Conservation (phyloP, 1,140 invertebrate genomes). For the Pseudomyrmex cubaensis region DNA sequence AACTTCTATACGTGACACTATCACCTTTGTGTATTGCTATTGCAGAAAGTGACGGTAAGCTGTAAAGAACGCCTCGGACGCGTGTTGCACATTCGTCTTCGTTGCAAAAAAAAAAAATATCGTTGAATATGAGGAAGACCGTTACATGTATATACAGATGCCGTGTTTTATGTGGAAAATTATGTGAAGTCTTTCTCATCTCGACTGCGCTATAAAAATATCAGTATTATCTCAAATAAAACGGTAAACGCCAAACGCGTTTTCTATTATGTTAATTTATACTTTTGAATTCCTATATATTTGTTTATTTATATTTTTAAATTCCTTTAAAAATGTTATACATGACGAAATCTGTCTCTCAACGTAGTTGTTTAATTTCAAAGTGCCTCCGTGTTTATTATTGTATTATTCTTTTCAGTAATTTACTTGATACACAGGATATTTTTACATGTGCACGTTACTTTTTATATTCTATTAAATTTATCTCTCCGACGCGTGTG, state of each 20-base stretch:
- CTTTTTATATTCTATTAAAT: constrained; percentile 32
- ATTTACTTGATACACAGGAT: constrained; percentile 37
- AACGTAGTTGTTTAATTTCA: constrained; percentile 49
- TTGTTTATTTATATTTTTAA: constrained; percentile 10
- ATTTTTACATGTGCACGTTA: constrained; percentile 39
- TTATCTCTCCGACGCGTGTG: constrained; percentile 1
- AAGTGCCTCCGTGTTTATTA: constrained; percentile 18
- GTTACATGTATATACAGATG: constrained; percentile 57
- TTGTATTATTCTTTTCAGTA: not conserved
- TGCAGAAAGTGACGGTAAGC: constrained; percentile 29
- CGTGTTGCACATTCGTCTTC: constrained; percentile 27
- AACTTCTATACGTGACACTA: constrained; percentile 21
- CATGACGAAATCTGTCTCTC: constrained; percentile 41
- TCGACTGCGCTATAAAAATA: constrained; percentile 60
- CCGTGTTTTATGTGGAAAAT: constrained; percentile 37
- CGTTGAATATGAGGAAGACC: constrained; percentile 65
- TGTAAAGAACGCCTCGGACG: constrained; percentile 39
- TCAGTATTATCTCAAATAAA: constrained; percentile 45
- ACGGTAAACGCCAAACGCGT: constrained; percentile 4
- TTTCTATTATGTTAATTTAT: constrained; percentile 16
- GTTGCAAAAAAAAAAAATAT: constrained; percentile 62
- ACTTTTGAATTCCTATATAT: constrained; percentile 29
- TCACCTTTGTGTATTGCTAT: constrained; percentile 22
- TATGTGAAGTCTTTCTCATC: constrained; percentile 14
- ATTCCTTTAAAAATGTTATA: constrained; percentile 23